phyloP scores from a whole-genome alignment of 37 sponge, comb jelly and placozoan species.

The Spongilla lacustris region DNA sequence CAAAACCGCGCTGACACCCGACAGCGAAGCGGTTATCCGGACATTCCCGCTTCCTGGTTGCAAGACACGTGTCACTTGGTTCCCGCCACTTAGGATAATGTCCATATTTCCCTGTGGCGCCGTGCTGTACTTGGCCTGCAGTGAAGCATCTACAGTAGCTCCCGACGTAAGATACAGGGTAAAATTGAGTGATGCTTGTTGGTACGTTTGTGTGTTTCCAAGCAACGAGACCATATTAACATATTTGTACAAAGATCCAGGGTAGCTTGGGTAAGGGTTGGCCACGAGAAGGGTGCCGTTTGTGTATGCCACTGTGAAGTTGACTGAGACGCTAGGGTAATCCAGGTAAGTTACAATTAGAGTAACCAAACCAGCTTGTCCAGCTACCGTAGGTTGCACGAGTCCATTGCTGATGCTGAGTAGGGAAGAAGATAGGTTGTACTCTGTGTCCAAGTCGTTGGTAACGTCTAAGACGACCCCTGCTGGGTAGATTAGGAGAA shows the following conservation, averaged over 20 bases:
- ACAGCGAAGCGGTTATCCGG: constrained; percentile 1
- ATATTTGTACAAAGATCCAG: constrained; percentile 16
- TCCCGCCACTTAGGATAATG: background rate
- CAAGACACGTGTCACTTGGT: background rate
- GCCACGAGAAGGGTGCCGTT: background rate
- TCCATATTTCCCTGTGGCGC: background rate
- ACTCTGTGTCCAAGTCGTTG: background rate
- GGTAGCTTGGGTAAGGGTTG: constrained; percentile 57
- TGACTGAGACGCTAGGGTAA: background rate
- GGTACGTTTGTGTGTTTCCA: constrained; percentile 33
- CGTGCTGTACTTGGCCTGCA: background rate
- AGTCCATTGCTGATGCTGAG: background rate
- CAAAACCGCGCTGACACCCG: background rate
- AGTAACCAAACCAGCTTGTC: background rate
- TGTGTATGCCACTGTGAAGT: constrained; percentile 7
- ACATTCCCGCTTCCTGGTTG: background rate
- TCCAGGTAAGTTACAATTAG: constrained; percentile 23
- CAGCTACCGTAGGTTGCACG: background rate
- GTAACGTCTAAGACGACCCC: background rate
- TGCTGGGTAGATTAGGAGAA: background rate
- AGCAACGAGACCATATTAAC: constrained; percentile 31
- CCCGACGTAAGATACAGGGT: constrained; percentile 5
- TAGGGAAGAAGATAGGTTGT: background rate
- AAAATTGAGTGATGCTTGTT: constrained; percentile 24
- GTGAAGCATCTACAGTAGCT: background rate